phyloP scores from a whole-genome alignment of 2,113 vertebrate species.

The Bostrychus sinensis region DNA sequence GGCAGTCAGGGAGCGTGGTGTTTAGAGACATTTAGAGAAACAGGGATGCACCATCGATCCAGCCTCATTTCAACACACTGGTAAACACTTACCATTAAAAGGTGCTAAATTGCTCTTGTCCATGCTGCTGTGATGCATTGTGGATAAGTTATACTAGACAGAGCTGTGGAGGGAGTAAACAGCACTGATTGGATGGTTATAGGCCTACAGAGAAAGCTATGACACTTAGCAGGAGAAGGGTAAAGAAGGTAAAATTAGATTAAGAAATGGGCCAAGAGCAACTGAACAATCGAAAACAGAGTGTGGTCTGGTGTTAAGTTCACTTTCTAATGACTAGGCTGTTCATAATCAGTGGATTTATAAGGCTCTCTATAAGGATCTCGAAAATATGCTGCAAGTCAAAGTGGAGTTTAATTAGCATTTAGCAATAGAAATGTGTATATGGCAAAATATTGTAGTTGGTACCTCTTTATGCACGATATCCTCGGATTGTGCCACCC shows the following conservation, averaged over 20 bases:
- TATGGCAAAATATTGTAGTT: too few species aligned
- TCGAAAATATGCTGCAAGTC: too few species aligned
- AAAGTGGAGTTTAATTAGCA: too few species aligned
- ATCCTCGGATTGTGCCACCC: too few species aligned
- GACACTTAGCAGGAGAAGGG: background rate
- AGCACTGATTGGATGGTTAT: conserved; percentile 17
- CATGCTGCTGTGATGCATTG: conserved; percentile 19
- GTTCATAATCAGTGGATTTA: too few species aligned
- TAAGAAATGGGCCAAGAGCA: background rate
- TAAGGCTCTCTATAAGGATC: background rate
- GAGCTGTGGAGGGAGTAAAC: background rate
- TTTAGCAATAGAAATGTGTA: too few species aligned
- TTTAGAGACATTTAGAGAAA: conserved; percentile 59
- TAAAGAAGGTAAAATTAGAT: conserved; percentile 16
- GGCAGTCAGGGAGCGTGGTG: conserved; percentile 18
- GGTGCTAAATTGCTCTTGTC: conserved; percentile 51
- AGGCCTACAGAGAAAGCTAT: background rate
- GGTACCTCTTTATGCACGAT: too few species aligned
- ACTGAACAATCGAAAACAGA: background rate
- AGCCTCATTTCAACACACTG: conserved; percentile 45
- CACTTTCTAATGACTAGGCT: too few species aligned
- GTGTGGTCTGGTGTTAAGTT: too few species aligned
- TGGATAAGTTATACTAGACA: conserved; percentile 36
- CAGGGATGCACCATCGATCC: conserved; percentile 53
- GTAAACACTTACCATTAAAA: conserved; percentile 66